phyloP scores from a whole-genome alignment of 2,888 invertebrate genomes.

The Parelbella ahira region DNA sequence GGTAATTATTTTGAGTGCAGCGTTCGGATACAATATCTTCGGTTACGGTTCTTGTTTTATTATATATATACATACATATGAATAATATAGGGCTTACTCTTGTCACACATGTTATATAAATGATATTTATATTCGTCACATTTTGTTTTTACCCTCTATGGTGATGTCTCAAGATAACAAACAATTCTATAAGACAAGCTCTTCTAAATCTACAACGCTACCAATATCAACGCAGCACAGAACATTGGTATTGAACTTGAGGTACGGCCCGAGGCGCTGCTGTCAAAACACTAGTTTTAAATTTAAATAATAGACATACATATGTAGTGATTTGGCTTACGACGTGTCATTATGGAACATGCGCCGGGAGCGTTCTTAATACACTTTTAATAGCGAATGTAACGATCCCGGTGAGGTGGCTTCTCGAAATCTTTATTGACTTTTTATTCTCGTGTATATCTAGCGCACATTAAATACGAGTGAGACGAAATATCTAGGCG shows the following conservation, averaged over 20 bases:
- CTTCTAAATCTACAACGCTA: neutral
- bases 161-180: no score
- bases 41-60: no score
- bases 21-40: no score
- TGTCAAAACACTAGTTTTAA: slow-evolving; percentile 23
- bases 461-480: slow-evolving; percentile 16
- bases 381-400: slow-evolving; percentile 36
- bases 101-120: no score
- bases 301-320: slow-evolving; percentile 22
- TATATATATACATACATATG: no score
- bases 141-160: no score
- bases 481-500: no score
- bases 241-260: slow-evolving; percentile 3
- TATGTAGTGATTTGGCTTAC: slow-evolving; percentile 26
- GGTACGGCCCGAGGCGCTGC: slow-evolving; percentile 1
- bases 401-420: slow-evolving; percentile 24
- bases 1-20: no score
- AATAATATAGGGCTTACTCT: no score
- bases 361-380: slow-evolving; percentile 34
- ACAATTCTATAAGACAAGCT: no score
- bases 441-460: slow-evolving; percentile 14
- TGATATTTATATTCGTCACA: no score
- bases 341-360: slow-evolving; percentile 31
- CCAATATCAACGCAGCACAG: neutral
- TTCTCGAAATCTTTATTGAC: slow-evolving; percentile 14